Conservation (phyloP, 2,797 vertebrate species). For the Anguilla obscura region DNA sequence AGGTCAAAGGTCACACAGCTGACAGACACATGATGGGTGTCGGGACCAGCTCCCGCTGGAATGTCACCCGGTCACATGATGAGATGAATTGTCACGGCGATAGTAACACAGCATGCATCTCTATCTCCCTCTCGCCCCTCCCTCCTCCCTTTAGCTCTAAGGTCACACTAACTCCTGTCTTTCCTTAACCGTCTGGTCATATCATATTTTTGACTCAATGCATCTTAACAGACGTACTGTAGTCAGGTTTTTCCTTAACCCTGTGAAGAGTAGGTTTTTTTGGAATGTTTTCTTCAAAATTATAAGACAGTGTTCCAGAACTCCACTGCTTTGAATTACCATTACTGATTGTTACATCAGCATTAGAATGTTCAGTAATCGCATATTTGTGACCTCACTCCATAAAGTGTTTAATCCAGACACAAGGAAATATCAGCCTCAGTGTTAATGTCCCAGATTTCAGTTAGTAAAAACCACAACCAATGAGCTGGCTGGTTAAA, state of each 20-base stretch:
- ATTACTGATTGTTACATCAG: no score
- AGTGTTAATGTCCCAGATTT: no score
- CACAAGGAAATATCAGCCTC: no score
- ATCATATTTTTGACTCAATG: neutral
- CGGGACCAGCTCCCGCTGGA: neutral
- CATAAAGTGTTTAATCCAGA: no score
- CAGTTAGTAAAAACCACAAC: neutral
- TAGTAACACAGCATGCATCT: neutral
- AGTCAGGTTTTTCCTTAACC: no score
- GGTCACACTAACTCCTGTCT: neutral
- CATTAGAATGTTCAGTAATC: no score
- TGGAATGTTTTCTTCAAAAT: no score
- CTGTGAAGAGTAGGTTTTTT: no score
- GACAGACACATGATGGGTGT: conserved; percentile 22
- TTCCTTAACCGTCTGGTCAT: neutral
- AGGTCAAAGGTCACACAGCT: conserved; percentile 14
- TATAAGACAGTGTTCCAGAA: no score
- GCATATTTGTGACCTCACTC: no score
- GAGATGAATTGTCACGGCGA: neutral
- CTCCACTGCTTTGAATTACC: no score
- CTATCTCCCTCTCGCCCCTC: neutral
- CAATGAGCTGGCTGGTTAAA: neutral
- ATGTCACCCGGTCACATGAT: conserved; percentile 8
- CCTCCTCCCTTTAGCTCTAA: neutral
- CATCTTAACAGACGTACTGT: neutral